Percentiles rank a stretch among this genome's conserved stretches.
Evolutionary conservation across 2,888 invertebrate genomes (phyloP).

Genomic region (Sussaba pulchella): DNA sequence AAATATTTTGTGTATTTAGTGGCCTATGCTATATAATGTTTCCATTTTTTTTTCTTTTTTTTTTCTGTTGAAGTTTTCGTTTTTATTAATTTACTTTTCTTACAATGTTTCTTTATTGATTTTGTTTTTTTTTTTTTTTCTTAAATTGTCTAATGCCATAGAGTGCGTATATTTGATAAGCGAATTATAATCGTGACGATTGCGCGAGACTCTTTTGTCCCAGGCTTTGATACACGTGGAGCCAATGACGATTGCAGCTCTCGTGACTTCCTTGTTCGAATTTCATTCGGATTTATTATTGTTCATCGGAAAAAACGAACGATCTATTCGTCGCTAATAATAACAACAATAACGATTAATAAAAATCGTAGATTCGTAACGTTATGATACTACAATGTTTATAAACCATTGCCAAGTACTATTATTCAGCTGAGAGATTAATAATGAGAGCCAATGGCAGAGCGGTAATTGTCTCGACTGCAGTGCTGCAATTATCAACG

Average conservation of each 20-base stretch:
- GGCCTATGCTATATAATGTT: conserved; percentile 70
- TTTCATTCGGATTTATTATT: conserved; percentile 17
- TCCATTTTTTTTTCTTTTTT: conserved; percentile 38
- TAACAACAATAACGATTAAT: conserved; percentile 21
- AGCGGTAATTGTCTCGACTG: conserved; percentile 83
- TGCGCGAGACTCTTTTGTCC: conserved; percentile 48
- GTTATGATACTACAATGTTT: conserved; percentile 20
- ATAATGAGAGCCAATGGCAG: conserved; percentile 84
- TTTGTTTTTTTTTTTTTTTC: conserved; percentile 28
- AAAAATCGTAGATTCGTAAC: neutral
- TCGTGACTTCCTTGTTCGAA: conserved; percentile 33
- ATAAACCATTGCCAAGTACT: conserved; percentile 9
- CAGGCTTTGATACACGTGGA: conserved; percentile 42
- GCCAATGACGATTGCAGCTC: conserved; percentile 68
- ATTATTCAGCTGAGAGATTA: conserved; percentile 79
- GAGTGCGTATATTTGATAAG: conserved; percentile 66
- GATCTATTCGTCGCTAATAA: conserved; percentile 19
- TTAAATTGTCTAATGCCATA: conserved; percentile 55
- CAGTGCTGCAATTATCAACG: conserved; percentile 76
- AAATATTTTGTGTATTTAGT: conserved; percentile 75
- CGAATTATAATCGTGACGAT: conserved; percentile 40
- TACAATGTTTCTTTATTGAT: conserved; percentile 25
- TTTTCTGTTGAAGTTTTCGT: neutral
- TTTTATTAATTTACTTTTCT: conserved; percentile 9
- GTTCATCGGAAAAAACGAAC: conserved; percentile 12